Base-by-base conservation (phyloP, 2,888 invertebrate genomes). In the Drosophila tanythrix region DNA sequence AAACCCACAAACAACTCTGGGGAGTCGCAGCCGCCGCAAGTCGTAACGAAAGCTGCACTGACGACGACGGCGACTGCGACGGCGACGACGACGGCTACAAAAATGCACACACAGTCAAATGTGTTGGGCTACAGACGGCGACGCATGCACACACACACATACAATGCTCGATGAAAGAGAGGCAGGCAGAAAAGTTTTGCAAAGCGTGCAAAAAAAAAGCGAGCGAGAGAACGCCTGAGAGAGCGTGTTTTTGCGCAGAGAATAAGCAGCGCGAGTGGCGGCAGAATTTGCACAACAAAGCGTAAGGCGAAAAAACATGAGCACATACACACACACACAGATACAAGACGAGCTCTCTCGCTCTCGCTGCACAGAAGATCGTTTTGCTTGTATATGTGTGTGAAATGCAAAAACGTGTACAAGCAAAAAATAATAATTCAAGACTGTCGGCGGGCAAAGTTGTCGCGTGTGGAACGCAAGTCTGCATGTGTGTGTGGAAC, bases 271-370 rank as follows among this genome's bases (percentile, higher is more conserved):
- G 86, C 86, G 82, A 87, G 83, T 85, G 83, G 68, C 74, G 62
- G 76, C 74, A 79, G 89, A 92, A 92, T 90, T 91, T 89, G 92
- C 92, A 89, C 78, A 83, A 60, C 79, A 88, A 92, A 91, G 74
- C 73, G 69, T 72, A 83, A 71, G 75, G 78, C 81, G 77, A 81
- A 87, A 86, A 90, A 84, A 90, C 90, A 91, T 81, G 78, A 76
- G 70, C 76, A 68, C 59, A 74, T 76, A 74, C 58, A 68, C 55
- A 69, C 40, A 73, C 71, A 43, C 58, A 52, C 57, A 59, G 55
- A 71, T 65, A 70, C 27, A 43, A 27, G n/a, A n/a, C 36, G 2
- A 15, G 56, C 56, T 38, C 56, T 11, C 56, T n/a, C 38, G 27
- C 62, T 65, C 29, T 38, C 71, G 82, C 78, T 81, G 70, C 71